Conservation (phyloP, 2,888 invertebrate genomes). For the Noctua comes region DNA sequence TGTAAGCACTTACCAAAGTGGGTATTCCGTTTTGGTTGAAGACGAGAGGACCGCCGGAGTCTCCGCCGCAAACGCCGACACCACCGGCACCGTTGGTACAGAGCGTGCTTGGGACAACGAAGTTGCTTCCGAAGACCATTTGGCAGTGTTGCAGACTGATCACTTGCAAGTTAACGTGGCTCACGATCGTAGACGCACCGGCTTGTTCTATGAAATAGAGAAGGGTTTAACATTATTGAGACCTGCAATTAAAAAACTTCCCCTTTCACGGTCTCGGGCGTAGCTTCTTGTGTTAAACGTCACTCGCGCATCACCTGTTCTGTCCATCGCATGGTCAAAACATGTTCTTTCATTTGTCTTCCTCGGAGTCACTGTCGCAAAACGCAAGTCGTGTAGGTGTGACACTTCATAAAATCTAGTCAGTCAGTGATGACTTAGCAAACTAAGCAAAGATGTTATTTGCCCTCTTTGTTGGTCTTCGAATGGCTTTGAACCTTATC, state of each 20-base stretch:
- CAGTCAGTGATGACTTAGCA: neutral
- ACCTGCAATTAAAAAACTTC: neutral
- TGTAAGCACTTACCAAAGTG: constrained; percentile 23
- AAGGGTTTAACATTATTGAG: neutral
- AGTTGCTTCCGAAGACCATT: constrained; percentile 62
- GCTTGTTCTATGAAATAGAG: constrained; percentile 66
- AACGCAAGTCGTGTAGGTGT: neutral
- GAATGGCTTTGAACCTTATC: neutral
- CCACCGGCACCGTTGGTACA: constrained; percentile 77
- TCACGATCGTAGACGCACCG: constrained; percentile 69
- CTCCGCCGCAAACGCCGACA: constrained; percentile 77
- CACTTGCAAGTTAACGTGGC: constrained; percentile 74
- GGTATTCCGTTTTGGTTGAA: constrained; percentile 59
- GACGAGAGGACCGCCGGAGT: constrained; percentile 79
- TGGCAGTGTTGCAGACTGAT: constrained; percentile 72
- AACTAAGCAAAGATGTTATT: neutral
- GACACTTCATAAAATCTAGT: neutral
- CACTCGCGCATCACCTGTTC: neutral
- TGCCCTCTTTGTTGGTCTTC: neutral
- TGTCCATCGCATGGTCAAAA: neutral
- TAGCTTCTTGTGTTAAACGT: neutral
- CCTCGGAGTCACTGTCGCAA: neutral
- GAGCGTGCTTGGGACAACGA: constrained; percentile 69
- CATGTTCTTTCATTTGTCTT: neutral
- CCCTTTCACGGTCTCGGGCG: neutral